Evolutionary conservation across 2,113 vertebrate species (phyloP), one percentile per base, ranked within the genome.

Genomic region (Athene cunicularia): DNA sequence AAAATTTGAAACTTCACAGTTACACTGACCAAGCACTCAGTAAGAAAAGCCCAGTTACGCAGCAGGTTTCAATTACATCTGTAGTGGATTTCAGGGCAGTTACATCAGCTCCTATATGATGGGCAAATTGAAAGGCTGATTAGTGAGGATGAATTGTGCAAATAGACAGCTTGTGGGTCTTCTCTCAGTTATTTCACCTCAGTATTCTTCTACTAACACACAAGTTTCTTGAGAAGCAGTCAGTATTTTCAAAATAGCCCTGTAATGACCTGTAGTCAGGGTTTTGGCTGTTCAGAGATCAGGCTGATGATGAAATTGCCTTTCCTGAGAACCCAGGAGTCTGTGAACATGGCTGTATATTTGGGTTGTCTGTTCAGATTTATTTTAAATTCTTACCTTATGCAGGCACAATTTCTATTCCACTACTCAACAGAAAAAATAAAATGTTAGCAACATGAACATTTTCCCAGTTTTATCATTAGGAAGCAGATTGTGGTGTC

Each of bases 11-110:
- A 72, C n/a, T 62, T 91, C 35, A 52, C 80, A 37, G 91, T 41
- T 56, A 49, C 41, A 77, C 39, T 75, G 87, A 75, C 52, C 59
- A 80, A 94, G 50, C 16, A 59, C 6, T 82, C 1, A 0, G 33
- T 43, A 76, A 83, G 79, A 63, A 94, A 94, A 97, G 43, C 58
- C 32, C 58, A 87, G 67, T 74, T 95, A 84, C 50, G 74, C 60
- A 93, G 76, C 58, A 85, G 84, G 68, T 90, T 95, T 91, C 82
- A 64, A 50, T 96, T 95, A 86, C 7, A 41, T 64, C 13, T 41
- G 5, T 3, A 32, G 66, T 76, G 87, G 75, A 70, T 96, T 97
- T 95, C 50, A 90, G 80, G 86, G 30, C 88, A 79, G 60, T 93
- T 85, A 77, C 55, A 77, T 93, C 74, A 91, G 77, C 59, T 75